Conservation (phyloP, 2,888 invertebrate genomes). For the Acanthosepion pharaonis region DNA sequence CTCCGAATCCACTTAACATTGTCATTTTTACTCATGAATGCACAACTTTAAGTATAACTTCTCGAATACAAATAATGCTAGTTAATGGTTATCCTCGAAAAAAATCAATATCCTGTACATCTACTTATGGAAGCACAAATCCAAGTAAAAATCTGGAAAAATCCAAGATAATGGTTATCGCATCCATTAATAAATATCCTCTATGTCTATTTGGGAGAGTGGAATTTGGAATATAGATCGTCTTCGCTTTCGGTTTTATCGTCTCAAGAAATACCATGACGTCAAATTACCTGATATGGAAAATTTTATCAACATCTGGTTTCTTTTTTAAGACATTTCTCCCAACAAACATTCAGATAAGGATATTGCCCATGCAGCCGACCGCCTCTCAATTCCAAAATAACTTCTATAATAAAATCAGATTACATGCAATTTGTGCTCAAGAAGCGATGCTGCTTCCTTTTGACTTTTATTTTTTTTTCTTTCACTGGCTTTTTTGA, state of each 20-base stretch:
- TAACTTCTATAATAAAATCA: constrained; percentile 23
- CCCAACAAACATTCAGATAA: background rate
- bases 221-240: constrained; percentile 33
- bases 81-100: background rate
- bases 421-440: constrained; percentile 16
- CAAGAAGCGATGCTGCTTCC: background rate
- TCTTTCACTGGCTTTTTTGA: background rate
- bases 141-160: constrained; percentile 33
- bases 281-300: constrained; percentile 33
- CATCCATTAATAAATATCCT: constrained; percentile 14
- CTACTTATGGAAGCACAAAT: constrained; percentile 33
- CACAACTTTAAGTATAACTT: constrained; percentile 22
- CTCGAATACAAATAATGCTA: constrained; percentile 33
- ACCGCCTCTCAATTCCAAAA: background rate
- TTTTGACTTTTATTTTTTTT: background rate
- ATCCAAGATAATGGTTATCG: constrained; percentile 22
- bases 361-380: background rate
- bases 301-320: constrained; percentile 17
- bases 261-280: constrained; percentile 33
- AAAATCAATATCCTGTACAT: constrained; percentile 1
- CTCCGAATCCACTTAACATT: constrained; percentile 21
- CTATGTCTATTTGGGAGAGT: constrained; percentile 33
- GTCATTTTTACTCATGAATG: constrained; percentile 33
- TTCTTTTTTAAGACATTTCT: background rate
- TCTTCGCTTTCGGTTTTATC: constrained; percentile 1